These are phyloP conservation scores for Sebastes trivittatus DNA, from an alignment of 2,797 vertebrate species.

Conservation along the genomic window DNA sequence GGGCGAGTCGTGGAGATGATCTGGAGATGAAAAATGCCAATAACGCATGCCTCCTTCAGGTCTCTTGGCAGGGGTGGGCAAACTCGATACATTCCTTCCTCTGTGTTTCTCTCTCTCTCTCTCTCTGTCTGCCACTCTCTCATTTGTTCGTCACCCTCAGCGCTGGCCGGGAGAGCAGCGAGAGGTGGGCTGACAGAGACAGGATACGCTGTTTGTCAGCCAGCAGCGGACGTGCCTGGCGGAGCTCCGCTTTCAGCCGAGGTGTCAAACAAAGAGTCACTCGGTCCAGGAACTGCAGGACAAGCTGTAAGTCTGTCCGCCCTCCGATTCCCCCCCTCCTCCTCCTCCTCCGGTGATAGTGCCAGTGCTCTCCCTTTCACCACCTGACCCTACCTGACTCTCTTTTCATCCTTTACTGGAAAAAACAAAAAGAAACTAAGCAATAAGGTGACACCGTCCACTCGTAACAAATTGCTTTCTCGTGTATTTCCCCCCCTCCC, in stretches of 20 bases:
- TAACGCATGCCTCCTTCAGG: conserved; percentile 67
- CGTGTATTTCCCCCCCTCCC: conserved; percentile 33
- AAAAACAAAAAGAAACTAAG: conserved; percentile 62
- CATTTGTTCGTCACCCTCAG: conserved; percentile 61
- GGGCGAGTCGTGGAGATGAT: conserved; percentile 49
- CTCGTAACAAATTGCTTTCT: conserved; percentile 76
- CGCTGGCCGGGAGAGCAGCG: conserved; percentile 31
- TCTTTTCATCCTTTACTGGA: conserved; percentile 40
- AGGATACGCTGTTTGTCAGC: conserved; percentile 73
- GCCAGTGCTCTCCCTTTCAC: conserved; percentile 25
- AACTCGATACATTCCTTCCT: conserved; percentile 71
- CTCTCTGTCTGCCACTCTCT: conserved; percentile 36
- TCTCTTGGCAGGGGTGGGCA: conserved; percentile 70
- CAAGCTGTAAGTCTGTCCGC: conserved; percentile 72
- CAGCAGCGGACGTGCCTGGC: conserved; percentile 69
- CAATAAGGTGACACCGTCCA: conserved; percentile 63
- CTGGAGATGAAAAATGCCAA: conserved; percentile 77
- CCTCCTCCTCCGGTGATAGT: neutral
- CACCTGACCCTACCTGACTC: neutral
- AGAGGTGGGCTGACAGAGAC: conserved; percentile 62
- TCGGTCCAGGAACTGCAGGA: conserved; percentile 72
- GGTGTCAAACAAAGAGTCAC: conserved; percentile 81
- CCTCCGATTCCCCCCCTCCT: conserved; percentile 22
- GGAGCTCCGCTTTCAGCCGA: conserved; percentile 74
- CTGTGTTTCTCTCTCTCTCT: conserved; percentile 10